Evolutionary conservation across 92 coral and sea anemone species (phyloP).

Genomic region (Paramuricea clavata): DNA sequence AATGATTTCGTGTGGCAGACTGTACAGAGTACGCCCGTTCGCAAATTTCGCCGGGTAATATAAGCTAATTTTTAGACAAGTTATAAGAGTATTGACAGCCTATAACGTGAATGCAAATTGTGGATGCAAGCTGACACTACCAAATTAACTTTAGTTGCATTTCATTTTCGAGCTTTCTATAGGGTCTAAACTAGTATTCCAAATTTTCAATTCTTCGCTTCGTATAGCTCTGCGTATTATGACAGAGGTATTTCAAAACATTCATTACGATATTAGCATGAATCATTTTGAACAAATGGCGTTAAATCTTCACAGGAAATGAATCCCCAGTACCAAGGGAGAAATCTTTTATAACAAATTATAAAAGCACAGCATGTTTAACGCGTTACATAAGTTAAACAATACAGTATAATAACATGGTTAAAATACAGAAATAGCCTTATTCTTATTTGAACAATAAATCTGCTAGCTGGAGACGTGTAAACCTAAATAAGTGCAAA

Average conservation of each 20-base stretch:
- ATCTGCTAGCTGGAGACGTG: not conserved
- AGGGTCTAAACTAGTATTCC: too few species aligned
- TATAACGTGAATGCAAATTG: too few species aligned
- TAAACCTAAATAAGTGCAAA: not conserved
- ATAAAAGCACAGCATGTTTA: constrained; percentile 22
- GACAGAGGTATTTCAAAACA: constrained; percentile 2
- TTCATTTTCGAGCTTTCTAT: too few species aligned
- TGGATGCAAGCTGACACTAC: too few species aligned
- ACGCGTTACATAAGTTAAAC: constrained; percentile 12
- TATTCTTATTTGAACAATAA: not conserved
- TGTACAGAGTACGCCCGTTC: too few species aligned
- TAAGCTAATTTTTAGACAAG: too few species aligned
- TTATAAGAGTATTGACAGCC: too few species aligned
- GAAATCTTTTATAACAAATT: not conserved
- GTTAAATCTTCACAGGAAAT: constrained; percentile 25
- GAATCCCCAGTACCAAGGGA: not conserved
- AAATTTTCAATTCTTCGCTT: too few species aligned
- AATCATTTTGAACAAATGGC: not conserved
- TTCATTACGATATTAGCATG: not conserved
- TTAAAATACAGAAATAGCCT: constrained; percentile 1
- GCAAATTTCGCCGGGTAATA: too few species aligned
- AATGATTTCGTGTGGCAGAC: too few species aligned
- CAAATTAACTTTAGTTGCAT: too few species aligned
- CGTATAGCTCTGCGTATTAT: too few species aligned
- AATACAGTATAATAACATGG: constrained; percentile 21